Conservation (phyloP, 2,113 vertebrate genomes). For the Pelmatolapia mariae region DNA sequence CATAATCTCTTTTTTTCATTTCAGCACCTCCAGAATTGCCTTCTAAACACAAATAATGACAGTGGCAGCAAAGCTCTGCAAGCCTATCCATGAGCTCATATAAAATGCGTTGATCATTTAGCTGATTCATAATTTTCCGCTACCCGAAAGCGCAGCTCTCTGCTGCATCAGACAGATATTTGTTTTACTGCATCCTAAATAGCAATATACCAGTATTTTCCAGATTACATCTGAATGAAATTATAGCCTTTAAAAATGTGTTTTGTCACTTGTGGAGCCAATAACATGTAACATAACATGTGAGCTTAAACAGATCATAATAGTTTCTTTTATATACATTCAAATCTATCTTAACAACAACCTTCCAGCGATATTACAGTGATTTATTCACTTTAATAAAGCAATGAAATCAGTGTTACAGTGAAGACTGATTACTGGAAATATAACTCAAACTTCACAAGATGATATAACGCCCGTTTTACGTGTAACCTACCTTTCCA, state of each 20-base stretch:
- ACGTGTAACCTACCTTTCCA: background rate
- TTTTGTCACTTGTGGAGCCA: background rate
- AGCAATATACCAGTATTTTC: background rate
- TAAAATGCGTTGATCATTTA: conserved; percentile 42
- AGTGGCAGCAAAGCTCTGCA: conserved; percentile 39
- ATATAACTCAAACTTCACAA: background rate
- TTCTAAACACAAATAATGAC: conserved; percentile 63
- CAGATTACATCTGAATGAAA: background rate
- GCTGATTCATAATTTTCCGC: conserved; percentile 47
- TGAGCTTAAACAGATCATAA: background rate
- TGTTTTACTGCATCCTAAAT: conserved; percentile 20
- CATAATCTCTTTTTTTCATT: conserved; percentile 65
- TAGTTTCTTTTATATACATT: background rate
- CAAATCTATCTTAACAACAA: background rate
- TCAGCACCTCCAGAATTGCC: conserved; percentile 61
- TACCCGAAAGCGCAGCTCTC: conserved; percentile 2
- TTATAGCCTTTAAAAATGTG: background rate
- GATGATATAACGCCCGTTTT: background rate
- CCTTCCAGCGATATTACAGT: background rate
- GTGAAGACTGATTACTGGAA: background rate
- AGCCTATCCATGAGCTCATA: conserved; percentile 12
- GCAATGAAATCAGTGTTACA: background rate
- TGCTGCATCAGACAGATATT: conserved; percentile 4
- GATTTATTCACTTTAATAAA: background rate
- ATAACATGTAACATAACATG: background rate